phyloP scores from a whole-genome alignment of 1,140 invertebrate genomes.

The Tenebrio molitor region DNA sequence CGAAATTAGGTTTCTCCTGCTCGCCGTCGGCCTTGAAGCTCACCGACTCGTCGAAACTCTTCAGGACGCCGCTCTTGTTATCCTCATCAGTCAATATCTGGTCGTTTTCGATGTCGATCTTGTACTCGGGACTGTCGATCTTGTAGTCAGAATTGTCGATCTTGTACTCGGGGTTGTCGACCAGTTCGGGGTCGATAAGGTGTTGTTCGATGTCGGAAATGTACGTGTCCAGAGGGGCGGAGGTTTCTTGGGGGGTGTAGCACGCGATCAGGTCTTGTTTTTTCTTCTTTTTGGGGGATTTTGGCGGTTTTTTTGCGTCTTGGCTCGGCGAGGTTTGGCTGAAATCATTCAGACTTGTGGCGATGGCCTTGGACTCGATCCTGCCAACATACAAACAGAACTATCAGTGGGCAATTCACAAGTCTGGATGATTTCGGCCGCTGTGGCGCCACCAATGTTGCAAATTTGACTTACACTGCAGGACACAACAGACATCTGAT shows the following conservation, averaged over 20 bases:
- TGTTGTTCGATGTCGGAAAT: conserved; percentile 34
- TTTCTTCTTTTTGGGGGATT: conserved; percentile 15
- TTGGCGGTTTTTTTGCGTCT: not conserved
- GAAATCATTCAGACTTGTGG: conserved; percentile 55
- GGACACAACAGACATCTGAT: too few relatives aligned
- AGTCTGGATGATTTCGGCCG: conserved; percentile 38
- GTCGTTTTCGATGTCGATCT: conserved; percentile 25
- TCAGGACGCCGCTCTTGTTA: not conserved
- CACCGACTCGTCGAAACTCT: not conserved
- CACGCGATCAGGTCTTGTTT: conserved; percentile 6
- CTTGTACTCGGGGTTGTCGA: too few relatives aligned
- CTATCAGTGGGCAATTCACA: conserved; percentile 7
- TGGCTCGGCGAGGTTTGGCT: conserved; percentile 42
- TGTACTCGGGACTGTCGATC: too few relatives aligned
- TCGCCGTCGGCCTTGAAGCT: not conserved
- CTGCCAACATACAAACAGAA: conserved; percentile 17
- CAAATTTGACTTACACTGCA: too few relatives aligned
- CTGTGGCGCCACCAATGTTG: too few relatives aligned
- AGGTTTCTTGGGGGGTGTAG: not conserved
- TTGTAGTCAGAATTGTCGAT: too few relatives aligned
- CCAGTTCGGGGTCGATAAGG: conserved; percentile 11
- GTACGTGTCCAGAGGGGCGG: conserved; percentile 3
- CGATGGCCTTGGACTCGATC: conserved; percentile 22
- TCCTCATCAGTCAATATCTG: conserved; percentile 13
- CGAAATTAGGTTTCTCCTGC: not conserved